phyloP scores from a whole-genome alignment of 2,888 invertebrate genomes.

The Himalopsyche japonica region DNA sequence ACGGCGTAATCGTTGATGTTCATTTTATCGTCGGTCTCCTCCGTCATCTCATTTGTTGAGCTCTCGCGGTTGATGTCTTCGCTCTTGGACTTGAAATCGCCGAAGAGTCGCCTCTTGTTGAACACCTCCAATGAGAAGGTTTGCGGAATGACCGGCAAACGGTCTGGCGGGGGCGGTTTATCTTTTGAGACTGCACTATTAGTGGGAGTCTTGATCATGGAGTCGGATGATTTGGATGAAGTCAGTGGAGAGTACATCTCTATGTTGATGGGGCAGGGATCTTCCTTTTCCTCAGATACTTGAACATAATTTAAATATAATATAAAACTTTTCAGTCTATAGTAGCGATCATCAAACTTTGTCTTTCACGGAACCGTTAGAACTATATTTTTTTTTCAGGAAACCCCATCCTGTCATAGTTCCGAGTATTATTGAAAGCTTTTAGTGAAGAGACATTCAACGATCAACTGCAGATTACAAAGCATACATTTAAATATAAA shows the following conservation, averaged over 20 bases:
- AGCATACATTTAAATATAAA: too few species aligned
- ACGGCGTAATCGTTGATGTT: neutral
- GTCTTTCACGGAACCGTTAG: too few species aligned
- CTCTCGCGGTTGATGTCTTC: conserved; percentile 18
- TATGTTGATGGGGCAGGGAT: conserved; percentile 15
- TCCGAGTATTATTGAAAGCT: too few species aligned
- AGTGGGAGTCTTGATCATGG: conserved; percentile 35
- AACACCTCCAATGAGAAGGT: conserved; percentile 44
- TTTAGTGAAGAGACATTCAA: too few species aligned
- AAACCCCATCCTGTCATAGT: too few species aligned
- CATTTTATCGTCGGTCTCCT: neutral
- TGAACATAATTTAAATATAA: conserved; percentile 33
- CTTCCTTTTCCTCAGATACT: conserved; percentile 58
- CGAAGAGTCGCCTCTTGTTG: conserved; percentile 35
- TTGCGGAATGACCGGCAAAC: conserved; percentile 39
- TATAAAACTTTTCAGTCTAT: too few species aligned
- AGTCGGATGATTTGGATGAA: conserved; percentile 31
- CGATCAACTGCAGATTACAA: too few species aligned
- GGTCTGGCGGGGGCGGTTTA: conserved; percentile 42
- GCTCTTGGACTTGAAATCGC: conserved; percentile 34
- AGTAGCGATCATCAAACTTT: too few species aligned
- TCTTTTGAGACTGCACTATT: conserved; percentile 53
- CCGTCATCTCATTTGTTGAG: neutral
- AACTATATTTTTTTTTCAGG: too few species aligned
- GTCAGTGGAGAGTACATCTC: conserved; percentile 33